Evolutionary conservation across 2,888 invertebrate species (phyloP).

Genomic region (Tethea ocularis): DNA sequence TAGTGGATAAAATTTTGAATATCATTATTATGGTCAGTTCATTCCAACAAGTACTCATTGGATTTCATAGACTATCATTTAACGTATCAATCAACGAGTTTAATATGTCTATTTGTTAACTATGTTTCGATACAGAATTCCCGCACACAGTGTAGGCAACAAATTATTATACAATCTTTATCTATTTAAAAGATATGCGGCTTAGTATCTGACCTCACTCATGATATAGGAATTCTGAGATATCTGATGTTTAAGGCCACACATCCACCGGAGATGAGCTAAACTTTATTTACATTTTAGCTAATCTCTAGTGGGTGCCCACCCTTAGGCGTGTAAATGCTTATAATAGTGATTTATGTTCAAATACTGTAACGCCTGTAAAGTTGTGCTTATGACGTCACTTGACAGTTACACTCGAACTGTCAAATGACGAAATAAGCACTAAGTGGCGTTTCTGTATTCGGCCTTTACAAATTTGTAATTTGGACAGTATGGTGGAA

Average conservation of each 20-base stretch:
- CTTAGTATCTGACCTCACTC: conserved; percentile 30
- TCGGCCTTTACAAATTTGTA: too few relatives aligned
- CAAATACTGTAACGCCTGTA: too few relatives aligned
- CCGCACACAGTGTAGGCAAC: conserved; percentile 30
- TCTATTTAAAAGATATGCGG: conserved; percentile 44
- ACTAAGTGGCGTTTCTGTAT: too few relatives aligned
- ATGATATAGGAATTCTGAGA: conserved; percentile 35
- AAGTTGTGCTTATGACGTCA: too few relatives aligned
- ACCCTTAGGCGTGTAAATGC: too few relatives aligned
- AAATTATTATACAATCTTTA: conserved; percentile 37
- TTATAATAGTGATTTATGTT: too few relatives aligned
- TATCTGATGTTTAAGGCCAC: neutral
- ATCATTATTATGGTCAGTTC: neutral
- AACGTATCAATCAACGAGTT: conserved; percentile 3
- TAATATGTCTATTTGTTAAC: neutral
- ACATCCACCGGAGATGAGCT: too few relatives aligned
- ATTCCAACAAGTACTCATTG: neutral
- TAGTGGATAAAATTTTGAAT: conserved; percentile 8
- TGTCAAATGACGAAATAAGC: too few relatives aligned
- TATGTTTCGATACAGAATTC: conserved; percentile 26
- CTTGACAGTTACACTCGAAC: too few relatives aligned
- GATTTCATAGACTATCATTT: neutral
- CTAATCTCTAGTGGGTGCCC: too few relatives aligned
- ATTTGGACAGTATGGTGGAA: neutral
- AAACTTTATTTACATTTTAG: too few relatives aligned